These are phyloP conservation scores for Trissolcus brochymenae DNA, from an alignment of 2,888 invertebrate genomes.

Conservation along the genomic window DNA sequence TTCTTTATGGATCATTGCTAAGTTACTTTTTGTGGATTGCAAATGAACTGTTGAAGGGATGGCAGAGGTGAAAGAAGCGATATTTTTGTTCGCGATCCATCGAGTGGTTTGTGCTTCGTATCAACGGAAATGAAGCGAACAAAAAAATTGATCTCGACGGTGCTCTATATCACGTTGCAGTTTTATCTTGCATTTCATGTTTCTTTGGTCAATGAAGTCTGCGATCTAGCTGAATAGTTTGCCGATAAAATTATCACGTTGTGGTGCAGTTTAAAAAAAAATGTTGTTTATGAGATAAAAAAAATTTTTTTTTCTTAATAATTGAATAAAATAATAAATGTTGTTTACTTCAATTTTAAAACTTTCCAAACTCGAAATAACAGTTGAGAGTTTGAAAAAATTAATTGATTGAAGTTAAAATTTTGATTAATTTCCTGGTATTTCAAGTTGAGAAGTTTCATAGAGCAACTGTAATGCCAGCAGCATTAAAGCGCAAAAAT, in stretches of 20 bases:
- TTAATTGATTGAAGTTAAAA: no score
- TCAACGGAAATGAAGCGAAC: slow-evolving; percentile 42
- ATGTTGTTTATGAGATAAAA: no score
- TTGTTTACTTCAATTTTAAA: no score
- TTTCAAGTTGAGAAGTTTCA: no score
- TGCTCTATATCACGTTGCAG: slow-evolving; percentile 28
- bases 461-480: no score
- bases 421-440: no score
- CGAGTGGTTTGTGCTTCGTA: slow-evolving; percentile 32
- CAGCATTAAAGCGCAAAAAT: no score
- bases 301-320: no score
- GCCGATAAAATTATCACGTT: slow-evolving; percentile 41
- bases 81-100: slow-evolving; percentile 44
- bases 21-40: slow-evolving; percentile 17
- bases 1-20: slow-evolving; percentile 5
- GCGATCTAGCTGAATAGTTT: slow-evolving; percentile 22
- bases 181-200: slow-evolving; percentile 31
- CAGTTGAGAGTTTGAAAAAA: no score
- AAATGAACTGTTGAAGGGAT: slow-evolving; percentile 26
- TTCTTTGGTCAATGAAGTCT: slow-evolving; percentile 27
- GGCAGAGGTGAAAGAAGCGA: slow-evolving; percentile 33
- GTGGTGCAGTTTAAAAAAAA: no score
- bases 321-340: no score
- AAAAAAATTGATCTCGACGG: slow-evolving; percentile 30
- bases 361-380: no score